Evolutionary conservation across 2,888 invertebrate species (phyloP), one percentile per base, ranked within the genome.

Genomic region (Sipha maydis): DNA sequence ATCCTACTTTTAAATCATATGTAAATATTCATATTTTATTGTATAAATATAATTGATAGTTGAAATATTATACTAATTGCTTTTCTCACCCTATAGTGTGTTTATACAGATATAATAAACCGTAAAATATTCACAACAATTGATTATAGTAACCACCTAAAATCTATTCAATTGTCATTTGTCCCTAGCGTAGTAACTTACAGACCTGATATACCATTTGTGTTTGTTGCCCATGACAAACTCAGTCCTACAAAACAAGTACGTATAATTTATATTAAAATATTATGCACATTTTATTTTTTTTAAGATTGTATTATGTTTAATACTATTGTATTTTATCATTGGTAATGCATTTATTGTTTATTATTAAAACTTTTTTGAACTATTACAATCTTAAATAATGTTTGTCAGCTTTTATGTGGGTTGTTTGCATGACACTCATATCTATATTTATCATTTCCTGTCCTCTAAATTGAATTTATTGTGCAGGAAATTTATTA

Each of bases 101-200:
- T 97, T 0, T 97, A 98, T 92, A 94, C 96, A 84, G 98, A 98
- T 92, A 94, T 95, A 3, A 93, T 93, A 71, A 95, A 97, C 91
- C 95, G 95, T 91, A 93, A 94, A 90, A 93, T 97, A 56, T 97
- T 95, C 91, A 94, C 95, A 88, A 97, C 97, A 0, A 93, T 92
- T 76, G 94, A 97, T 92, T 95, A 95, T 92, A 85, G 96, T 0
- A 92, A 92, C 75, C 94, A 93, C n/a, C 95, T 97, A 90, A 92
- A 92, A 71, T 93, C 94, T 90, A 93, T 94, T 3, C 92, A 94
- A 89, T 92, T 97, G 86, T 92, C 92, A 69, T 98, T 97, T 92
- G 94, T 94, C 82, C 97, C 97, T 0, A 95, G 95, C 90, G 95
- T 96, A 90, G 93, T 98, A 89, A 93, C 94, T 0, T 96, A 96